These are phyloP conservation scores for Plusia festucae DNA, from an alignment of 2,888 invertebrate genomes.

Conservation along the genomic window DNA sequence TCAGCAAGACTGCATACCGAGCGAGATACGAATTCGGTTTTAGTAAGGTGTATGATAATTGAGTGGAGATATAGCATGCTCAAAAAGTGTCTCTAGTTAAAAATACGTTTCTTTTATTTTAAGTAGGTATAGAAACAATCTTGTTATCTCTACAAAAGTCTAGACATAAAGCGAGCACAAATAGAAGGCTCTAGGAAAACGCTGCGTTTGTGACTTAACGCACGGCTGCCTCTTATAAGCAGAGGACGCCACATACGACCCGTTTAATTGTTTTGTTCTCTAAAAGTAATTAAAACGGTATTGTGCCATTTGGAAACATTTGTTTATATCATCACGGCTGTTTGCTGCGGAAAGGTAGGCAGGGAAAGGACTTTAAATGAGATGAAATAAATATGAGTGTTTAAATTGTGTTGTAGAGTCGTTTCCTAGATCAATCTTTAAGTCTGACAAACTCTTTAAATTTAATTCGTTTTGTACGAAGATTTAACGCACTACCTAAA, in stretches of 20 bases:
- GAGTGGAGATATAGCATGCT: not conserved
- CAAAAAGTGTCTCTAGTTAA: not conserved
- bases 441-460: not conserved
- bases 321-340: constrained; percentile 2
- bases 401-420: not conserved
- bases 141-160: not conserved
- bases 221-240: not conserved
- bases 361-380: not conserved
- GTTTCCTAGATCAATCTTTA: not conserved
- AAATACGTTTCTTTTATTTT: not conserved
- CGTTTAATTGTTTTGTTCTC: not conserved
- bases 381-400: not conserved
- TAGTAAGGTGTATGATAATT: no score
- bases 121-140: not conserved
- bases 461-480: not conserved
- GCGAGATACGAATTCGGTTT: no score
- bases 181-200: not conserved
- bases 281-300: constrained; percentile 3
- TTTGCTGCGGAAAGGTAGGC: not conserved
- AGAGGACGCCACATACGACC: not conserved
- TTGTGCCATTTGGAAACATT: constrained; percentile 2
- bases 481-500: not conserved
- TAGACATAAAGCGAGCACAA: constrained; percentile 5
- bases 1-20: no score
- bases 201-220: not conserved